Evolutionary conservation across 2,797 vertebrate genomes (phyloP), one percentile per base, ranked within the genome.

Genomic region (Enteromius viviparus): DNA sequence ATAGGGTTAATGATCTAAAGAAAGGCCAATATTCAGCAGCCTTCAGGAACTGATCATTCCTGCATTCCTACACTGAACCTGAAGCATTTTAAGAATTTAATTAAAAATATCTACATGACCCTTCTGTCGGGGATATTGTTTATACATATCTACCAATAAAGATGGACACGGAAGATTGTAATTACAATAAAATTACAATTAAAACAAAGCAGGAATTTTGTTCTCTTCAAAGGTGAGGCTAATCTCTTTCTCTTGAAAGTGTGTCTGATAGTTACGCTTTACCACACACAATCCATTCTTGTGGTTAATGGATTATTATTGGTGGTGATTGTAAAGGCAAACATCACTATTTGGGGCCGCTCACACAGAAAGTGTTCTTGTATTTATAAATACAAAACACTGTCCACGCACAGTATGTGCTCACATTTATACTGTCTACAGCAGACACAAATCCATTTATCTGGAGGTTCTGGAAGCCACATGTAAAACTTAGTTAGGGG

Each of bases 1-100:
- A 80, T 55, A 62, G 32, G 76, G 84, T 84, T 88, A 88, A 87
- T 85, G 49, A 88, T 84, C 60, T 68, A 60, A 76, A 71, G 51
- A 76, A 82, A 62, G 47, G 6, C 70, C 15, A 47, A 80, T 65
- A 81, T 62, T 29, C 26, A 40, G 7, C 21, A 74, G 62, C 81
- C 83, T 86, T 83, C 78, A 14, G 55, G 5, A 49, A 19, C 71
- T 21, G 60, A n/a, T 49, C 29, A 51, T 10, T 34, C 6, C 11
- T 40, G 62, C 69, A 21, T 77, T 82, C 26, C 14, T 55, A 23
- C 26, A 64, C 21, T 3, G 8, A 21, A 37, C 6, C 19, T 19
- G 12, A 69, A 37, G 17, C 51, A 32, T 17, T 49, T 53, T 4
- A 32, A 74, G 8, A 51, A 53, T 74, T 53, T 7, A 40, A 53